Conservation (phyloP, 2,888 invertebrate genomes). For the Epirrita christyi region DNA sequence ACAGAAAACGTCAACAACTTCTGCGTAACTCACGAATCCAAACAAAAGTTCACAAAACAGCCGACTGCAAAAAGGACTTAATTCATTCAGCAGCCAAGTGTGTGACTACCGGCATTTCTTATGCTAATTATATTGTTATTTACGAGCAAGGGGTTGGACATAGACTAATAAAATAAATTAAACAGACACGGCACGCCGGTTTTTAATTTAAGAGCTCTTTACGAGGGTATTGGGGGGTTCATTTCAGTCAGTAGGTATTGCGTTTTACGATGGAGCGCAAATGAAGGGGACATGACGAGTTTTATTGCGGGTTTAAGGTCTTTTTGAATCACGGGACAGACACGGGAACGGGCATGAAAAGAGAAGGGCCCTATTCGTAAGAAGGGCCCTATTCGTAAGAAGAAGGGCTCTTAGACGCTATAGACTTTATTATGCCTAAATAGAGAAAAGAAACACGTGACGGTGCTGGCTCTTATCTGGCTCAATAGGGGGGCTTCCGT, state of each 20-base stretch:
- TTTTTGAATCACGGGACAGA: conserved; percentile 19
- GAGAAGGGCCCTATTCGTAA: too few relatives aligned
- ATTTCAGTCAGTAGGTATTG: conserved; percentile 37
- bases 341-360: neutral
- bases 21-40: conserved; percentile 7
- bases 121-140: conserved; percentile 76
- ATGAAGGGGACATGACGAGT: conserved; percentile 36
- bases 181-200: conserved; percentile 44
- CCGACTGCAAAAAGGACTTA: conserved; percentile 45
- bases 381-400: too few relatives aligned
- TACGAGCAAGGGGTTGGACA: conserved; percentile 66
- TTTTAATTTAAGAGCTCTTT: conserved; percentile 40
- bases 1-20: neutral
- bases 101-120: conserved; percentile 73
- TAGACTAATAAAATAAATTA: conserved; percentile 54
- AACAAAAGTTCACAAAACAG: conserved; percentile 19
- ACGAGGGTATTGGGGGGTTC: conserved; percentile 37
- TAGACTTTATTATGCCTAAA: too few relatives aligned
- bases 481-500: too few relatives aligned
- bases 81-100: conserved; percentile 71
- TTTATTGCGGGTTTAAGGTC: conserved; percentile 27
- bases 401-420: too few relatives aligned
- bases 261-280: conserved; percentile 36
- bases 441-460: too few relatives aligned
- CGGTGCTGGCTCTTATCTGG: too few relatives aligned